phyloP scores from a whole-genome alignment of 1,140 invertebrate species.

The Trachelipus rathkii region DNA sequence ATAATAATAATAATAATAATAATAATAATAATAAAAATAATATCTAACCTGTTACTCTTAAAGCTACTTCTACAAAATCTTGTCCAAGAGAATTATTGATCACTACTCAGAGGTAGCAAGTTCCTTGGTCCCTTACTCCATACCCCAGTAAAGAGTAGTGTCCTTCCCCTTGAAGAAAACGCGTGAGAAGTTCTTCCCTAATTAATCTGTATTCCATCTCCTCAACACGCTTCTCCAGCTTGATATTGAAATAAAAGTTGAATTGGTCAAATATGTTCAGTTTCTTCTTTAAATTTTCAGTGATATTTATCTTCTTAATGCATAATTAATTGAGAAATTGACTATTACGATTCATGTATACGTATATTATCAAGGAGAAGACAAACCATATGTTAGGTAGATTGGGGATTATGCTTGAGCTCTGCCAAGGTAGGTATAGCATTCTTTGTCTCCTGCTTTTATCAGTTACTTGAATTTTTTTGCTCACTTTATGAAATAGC shows the following conservation, averaged over 20 bases:
- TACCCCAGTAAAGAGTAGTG: not conserved
- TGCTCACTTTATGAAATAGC: too few relatives aligned
- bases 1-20: constrained; percentile 11
- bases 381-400: too few relatives aligned
- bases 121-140: not conserved
- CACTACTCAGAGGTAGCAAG: not conserved
- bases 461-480: too few relatives aligned
- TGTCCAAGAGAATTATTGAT: not conserved
- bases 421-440: too few relatives aligned
- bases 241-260: not conserved
- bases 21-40: not conserved
- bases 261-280: too few relatives aligned
- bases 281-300: too few relatives aligned
- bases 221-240: not conserved
- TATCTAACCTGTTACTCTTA: not conserved
- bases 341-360: not conserved
- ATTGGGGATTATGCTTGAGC: too few relatives aligned
- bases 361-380: not conserved
- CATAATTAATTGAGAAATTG: too few relatives aligned
- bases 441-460: too few relatives aligned
- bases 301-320: too few relatives aligned
- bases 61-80: constrained; percentile 4
- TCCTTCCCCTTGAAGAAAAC: not conserved
- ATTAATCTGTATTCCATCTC: not conserved
- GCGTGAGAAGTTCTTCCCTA: not conserved